Evolutionary conservation across 1,140 invertebrate species (phyloP).

Genomic region (Grapholita molesta): DNA sequence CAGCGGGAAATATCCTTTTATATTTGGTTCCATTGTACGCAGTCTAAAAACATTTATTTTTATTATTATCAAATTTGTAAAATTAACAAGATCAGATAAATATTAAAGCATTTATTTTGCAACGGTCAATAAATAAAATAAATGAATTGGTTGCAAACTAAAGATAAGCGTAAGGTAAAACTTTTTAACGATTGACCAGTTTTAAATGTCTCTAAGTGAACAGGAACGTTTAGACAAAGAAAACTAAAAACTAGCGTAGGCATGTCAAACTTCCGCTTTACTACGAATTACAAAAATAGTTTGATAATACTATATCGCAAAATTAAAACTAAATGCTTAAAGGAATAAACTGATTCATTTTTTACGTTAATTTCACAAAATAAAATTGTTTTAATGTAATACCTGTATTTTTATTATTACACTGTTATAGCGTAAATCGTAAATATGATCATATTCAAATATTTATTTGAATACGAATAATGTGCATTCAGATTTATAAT

Average conservation of each 20-base stretch:
- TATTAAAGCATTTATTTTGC: too few species aligned
- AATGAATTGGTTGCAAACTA: too few species aligned
- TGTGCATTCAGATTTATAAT: neutral
- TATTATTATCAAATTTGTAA: too few species aligned
- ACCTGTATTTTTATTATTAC: neutral
- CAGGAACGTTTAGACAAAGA: neutral
- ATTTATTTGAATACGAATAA: neutral
- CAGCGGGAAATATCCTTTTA: neutral
- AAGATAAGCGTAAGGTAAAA: neutral
- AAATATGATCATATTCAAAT: neutral
- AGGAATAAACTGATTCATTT: neutral
- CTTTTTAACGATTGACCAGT: neutral
- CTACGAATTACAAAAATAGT: neutral
- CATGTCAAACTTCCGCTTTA: neutral
- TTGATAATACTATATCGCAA: neutral
- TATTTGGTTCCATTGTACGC: neutral
- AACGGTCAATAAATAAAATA: too few species aligned
- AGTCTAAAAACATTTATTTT: neutral
- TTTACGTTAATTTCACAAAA: neutral
- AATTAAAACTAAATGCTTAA: neutral
- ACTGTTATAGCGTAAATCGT: neutral
- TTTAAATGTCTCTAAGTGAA: neutral
- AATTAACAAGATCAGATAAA: too few species aligned
- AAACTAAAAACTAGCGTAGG: constrained; percentile 1
- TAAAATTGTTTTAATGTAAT: neutral